These are phyloP conservation scores for Enteromius fasciolatus DNA, from an alignment of 2,797 vertebrate species.

Conservation along the genomic window DNA sequence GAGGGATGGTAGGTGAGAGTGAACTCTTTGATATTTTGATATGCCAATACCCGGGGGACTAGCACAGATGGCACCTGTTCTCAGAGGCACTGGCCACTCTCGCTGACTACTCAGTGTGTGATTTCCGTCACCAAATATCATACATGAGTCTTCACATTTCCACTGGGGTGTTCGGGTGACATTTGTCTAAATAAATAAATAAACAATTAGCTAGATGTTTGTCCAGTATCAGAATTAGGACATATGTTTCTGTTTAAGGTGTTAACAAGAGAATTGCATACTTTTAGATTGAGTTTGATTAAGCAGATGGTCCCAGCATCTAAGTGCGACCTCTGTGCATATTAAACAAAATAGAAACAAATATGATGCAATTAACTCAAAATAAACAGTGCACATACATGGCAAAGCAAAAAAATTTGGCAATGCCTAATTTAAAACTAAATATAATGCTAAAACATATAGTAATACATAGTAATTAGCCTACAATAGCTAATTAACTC, in stretches of 20 bases:
- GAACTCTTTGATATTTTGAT: slow-evolving; percentile 64
- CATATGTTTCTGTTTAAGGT: slow-evolving; percentile 12
- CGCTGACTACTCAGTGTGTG: slow-evolving; percentile 37
- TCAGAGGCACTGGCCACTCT: slow-evolving; percentile 45
- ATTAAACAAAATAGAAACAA: not conserved
- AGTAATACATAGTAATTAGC: no score
- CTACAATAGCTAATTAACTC: no score
- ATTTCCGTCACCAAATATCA: slow-evolving; percentile 42
- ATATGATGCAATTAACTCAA: not conserved
- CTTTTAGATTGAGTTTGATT: not conserved
- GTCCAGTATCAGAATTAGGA: not conserved
- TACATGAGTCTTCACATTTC: slow-evolving; percentile 40
- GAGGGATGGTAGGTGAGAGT: slow-evolving; percentile 44
- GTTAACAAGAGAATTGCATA: not conserved
- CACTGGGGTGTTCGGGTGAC: not conserved
- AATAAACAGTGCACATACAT: not conserved
- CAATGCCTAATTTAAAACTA: not conserved
- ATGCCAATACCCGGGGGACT: slow-evolving; percentile 52
- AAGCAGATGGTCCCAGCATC: not conserved
- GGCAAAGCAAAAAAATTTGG: not conserved
- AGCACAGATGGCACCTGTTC: slow-evolving; percentile 60
- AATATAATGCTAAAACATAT: not conserved
- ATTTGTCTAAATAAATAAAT: slow-evolving; percentile 19
- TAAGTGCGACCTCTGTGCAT: not conserved
- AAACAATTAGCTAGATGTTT: not conserved